phyloP scores from a whole-genome alignment of 1,140 invertebrate genomes.

The Drosophila sechellia region DNA sequence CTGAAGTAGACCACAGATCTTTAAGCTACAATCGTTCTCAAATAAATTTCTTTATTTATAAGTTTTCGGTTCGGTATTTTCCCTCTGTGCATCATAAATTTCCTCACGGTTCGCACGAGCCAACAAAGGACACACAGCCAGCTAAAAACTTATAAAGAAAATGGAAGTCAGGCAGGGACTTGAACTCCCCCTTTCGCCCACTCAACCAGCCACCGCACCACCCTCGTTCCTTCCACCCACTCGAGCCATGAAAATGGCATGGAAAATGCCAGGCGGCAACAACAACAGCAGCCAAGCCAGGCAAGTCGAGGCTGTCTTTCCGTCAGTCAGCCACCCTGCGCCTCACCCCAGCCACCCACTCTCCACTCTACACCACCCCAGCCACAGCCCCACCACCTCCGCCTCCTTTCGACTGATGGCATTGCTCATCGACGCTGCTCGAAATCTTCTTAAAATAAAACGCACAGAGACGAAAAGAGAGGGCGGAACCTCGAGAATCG shows the following conservation, averaged over 20 bases:
- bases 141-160: constrained; percentile 77
- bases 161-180: constrained; percentile 67
- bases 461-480: constrained; percentile 38
- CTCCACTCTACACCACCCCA: constrained; percentile 16
- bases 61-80: constrained; percentile 1
- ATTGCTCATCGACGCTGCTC: constrained; percentile 69
- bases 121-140: constrained; percentile 47
- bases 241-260: constrained; percentile 48
- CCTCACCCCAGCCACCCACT: constrained; percentile 27
- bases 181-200: constrained; percentile 36
- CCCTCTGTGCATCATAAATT: constrained; percentile 44
- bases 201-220: constrained; percentile 21
- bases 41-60: not conserved
- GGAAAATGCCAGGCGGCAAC: constrained; percentile 39
- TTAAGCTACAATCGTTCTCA: not conserved
- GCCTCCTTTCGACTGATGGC: constrained; percentile 25
- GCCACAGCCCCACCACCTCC: constrained; percentile 13
- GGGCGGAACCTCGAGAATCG: constrained; percentile 25
- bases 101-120: constrained; percentile 37
- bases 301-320: constrained; percentile 46
- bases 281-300: constrained; percentile 30
- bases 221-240: constrained; percentile 34
- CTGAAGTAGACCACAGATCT: not conserved
- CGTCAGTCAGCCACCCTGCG: constrained; percentile 30
- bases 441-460: constrained; percentile 81